phyloP scores from a whole-genome alignment of 2,797 vertebrate genomes.

The Chrosomus eos region DNA sequence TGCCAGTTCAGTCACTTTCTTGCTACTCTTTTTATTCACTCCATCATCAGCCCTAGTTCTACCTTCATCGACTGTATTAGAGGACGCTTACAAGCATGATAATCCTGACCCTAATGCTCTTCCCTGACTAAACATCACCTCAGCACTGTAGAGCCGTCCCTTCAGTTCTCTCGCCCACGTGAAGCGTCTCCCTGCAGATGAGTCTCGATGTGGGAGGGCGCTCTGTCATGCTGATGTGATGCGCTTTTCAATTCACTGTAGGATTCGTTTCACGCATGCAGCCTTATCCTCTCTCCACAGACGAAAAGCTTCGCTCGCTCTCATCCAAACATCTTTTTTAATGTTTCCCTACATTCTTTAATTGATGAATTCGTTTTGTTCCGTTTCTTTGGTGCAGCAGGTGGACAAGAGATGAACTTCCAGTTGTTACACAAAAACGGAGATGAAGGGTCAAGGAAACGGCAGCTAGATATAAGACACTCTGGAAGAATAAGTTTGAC shows the following conservation, averaged over 20 bases:
- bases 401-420: slow-evolving; percentile 27
- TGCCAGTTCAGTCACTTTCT: background rate
- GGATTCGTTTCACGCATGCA: slow-evolving; percentile 47
- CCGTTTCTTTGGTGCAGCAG: slow-evolving; percentile 48
- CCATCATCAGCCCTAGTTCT: background rate
- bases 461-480: background rate
- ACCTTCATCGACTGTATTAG: background rate
- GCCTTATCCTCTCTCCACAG: slow-evolving; percentile 42
- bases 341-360: slow-evolving; percentile 26
- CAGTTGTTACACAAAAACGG: background rate
- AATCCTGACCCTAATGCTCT: slow-evolving; percentile 16
- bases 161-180: background rate
- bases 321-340: slow-evolving; percentile 46
- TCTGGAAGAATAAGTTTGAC: background rate
- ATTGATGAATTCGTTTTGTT: slow-evolving; percentile 57
- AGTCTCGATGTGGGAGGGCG: slow-evolving; percentile 22
- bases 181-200: slow-evolving; percentile 18
- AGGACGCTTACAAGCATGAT: slow-evolving; percentile 14
- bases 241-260: slow-evolving; percentile 55
- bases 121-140: slow-evolving; percentile 28
- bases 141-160: background rate
- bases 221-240: slow-evolving; percentile 35
- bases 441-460: background rate
- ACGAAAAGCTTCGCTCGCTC: slow-evolving; percentile 49
- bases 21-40: background rate